Conservation (phyloP, 2,113 vertebrate species). For the Triplophysa tibetana region DNA sequence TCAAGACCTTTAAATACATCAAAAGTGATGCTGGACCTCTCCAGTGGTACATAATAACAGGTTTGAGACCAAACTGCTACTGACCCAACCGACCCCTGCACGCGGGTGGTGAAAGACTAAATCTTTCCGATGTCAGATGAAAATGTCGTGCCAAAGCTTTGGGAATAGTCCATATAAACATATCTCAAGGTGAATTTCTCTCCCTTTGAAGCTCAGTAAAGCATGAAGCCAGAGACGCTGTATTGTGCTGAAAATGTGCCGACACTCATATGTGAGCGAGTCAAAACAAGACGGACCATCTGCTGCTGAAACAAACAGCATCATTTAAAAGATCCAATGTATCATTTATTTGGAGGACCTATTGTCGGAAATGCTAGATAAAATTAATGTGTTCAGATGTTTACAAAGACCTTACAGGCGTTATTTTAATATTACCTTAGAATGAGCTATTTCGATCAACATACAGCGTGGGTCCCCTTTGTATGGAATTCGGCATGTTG, state of each 20-base stretch:
- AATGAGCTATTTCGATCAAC: too few species aligned
- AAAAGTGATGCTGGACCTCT: background rate
- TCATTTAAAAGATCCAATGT: background rate
- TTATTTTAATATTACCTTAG: too few species aligned
- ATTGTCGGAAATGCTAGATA: too few species aligned
- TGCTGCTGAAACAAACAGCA: background rate
- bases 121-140: background rate
- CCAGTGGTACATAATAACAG: background rate
- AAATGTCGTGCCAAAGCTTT: background rate
- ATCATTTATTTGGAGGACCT: background rate
- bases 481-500: too few species aligned
- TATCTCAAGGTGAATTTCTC: conserved; percentile 1
- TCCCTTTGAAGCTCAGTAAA: background rate
- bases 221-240: background rate
- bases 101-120: background rate
- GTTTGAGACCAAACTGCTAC: background rate
- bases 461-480: too few species aligned
- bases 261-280: conserved; percentile 14
- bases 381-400: too few species aligned
- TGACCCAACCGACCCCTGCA: background rate
- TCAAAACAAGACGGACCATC: conserved; percentile 13
- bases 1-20: background rate
- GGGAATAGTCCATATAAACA: conserved; percentile 14
- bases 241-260: conserved; percentile 21
- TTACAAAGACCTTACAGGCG: too few species aligned